Conservation (phyloP, 2,797 vertebrate genomes). For the Pangasius sanitwongsei region DNA sequence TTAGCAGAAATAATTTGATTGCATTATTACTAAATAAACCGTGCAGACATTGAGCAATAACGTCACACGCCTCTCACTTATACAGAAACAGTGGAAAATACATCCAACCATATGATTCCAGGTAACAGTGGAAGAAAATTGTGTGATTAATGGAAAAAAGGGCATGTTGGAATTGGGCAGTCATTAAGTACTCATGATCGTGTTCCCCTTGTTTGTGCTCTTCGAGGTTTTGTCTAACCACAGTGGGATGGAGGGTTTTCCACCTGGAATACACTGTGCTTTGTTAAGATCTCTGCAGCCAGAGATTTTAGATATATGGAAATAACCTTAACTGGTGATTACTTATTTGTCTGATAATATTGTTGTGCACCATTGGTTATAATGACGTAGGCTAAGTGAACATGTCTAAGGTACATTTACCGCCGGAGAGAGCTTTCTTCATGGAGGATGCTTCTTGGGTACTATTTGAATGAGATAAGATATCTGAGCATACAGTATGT, state of each 20-base stretch:
- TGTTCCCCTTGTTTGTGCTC: conserved; percentile 51
- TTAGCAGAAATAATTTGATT: conserved; percentile 37
- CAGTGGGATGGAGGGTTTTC: conserved; percentile 48
- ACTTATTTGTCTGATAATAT: conserved; percentile 6
- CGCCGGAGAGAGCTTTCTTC: background rate
- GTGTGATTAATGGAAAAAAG: conserved; percentile 55
- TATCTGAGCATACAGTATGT: background rate
- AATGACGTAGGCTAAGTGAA: background rate
- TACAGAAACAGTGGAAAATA: conserved; percentile 54
- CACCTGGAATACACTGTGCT: conserved; percentile 43
- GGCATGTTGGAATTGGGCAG: conserved; percentile 47
- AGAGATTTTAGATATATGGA: conserved; percentile 14
- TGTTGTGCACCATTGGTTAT: background rate
- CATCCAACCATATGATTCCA: conserved; percentile 47
- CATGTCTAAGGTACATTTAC: background rate
- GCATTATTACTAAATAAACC: conserved; percentile 51
- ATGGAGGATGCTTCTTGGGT: background rate
- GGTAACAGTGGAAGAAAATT: conserved; percentile 50
- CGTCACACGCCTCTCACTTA: conserved; percentile 52
- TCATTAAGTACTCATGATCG: conserved; percentile 57
- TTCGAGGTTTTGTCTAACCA: conserved; percentile 45
- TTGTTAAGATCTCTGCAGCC: conserved; percentile 22
- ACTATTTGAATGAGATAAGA: background rate
- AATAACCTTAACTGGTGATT: conserved; percentile 13
- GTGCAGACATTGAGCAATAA: conserved; percentile 40